A percentile compares a stretch with the other conserved stretches of the same genome.
Conservation (phyloP, 2,113 vertebrate genomes). For the Sorex fumeus region DNA sequence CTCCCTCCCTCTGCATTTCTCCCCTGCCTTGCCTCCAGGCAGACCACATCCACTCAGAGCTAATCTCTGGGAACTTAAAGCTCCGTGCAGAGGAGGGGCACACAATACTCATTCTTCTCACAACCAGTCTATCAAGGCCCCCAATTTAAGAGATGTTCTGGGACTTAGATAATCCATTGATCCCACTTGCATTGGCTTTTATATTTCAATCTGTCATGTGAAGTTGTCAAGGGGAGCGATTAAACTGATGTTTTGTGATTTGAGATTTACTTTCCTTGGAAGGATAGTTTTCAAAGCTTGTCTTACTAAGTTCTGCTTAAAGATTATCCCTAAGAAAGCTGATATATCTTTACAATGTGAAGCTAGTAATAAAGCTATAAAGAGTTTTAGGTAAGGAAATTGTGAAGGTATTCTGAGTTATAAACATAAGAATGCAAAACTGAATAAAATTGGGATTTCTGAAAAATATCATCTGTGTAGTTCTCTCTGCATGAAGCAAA, state of each 20-base stretch:
- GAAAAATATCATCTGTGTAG: conserved; percentile 86
- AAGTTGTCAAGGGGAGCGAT: conserved; percentile 90
- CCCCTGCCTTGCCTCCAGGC: conserved; percentile 88
- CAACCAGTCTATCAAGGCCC: conserved; percentile 78
- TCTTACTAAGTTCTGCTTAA: conserved; percentile 88
- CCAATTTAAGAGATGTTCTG: conserved; percentile 87
- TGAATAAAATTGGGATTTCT: conserved; percentile 87
- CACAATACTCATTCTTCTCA: conserved; percentile 52
- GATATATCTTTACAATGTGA: conserved; percentile 88
- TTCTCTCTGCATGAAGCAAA: conserved; percentile 87
- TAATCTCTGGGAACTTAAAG: conserved; percentile 67
- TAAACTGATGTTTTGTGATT: conserved; percentile 90
- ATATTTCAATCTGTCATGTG: conserved; percentile 90
- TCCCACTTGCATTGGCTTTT: conserved; percentile 90
- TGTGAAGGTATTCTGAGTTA: conserved; percentile 88
- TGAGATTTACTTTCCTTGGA: conserved; percentile 88
- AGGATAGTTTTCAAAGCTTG: conserved; percentile 89
- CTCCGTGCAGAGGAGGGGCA: conserved; percentile 83
- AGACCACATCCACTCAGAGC: conserved; percentile 31
- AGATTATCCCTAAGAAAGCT: conserved; percentile 91
- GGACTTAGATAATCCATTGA: conserved; percentile 94
- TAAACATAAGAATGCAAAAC: conserved; percentile 89
- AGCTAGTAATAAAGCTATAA: conserved; percentile 89
- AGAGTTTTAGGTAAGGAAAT: conserved; percentile 90
- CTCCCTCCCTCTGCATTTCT: conserved; percentile 74